Evolutionary conservation across 1,140 invertebrate genomes (phyloP).

Genomic region (Tenebrio molitor): DNA sequence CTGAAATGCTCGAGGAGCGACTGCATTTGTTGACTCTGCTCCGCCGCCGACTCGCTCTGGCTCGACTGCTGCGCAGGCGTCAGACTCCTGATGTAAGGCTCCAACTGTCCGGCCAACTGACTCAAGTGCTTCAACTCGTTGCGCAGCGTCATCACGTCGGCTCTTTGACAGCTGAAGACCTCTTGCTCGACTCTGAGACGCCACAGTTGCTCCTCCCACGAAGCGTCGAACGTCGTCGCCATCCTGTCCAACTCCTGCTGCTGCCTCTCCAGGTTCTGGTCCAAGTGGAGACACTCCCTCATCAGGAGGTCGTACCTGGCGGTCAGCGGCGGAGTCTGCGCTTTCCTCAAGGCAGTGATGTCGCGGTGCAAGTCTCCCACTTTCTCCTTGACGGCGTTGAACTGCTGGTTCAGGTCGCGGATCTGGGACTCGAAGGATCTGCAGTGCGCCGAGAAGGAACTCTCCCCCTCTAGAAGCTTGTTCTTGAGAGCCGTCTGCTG

Average conservation of each 20-base stretch:
- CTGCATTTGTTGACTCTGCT: slow-evolving; percentile 58
- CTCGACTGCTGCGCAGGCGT: slow-evolving; percentile 65
- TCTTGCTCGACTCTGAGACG: slow-evolving; percentile 79
- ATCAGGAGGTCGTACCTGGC: slow-evolving; percentile 73
- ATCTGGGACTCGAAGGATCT: slow-evolving; percentile 75
- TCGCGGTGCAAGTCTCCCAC: slow-evolving; percentile 76
- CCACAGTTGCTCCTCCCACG: slow-evolving; percentile 80
- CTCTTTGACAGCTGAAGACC: slow-evolving; percentile 72
- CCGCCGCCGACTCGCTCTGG: slow-evolving; percentile 64
- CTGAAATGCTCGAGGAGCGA: slow-evolving; percentile 72
- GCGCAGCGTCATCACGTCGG: slow-evolving; percentile 75
- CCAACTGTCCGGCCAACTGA: slow-evolving; percentile 74
- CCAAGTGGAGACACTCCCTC: slow-evolving; percentile 73
- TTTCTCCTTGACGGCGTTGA: slow-evolving; percentile 75
- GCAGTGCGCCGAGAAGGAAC: slow-evolving; percentile 77
- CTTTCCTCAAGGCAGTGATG: slow-evolving; percentile 69
- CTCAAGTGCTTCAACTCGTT: slow-evolving; percentile 78
- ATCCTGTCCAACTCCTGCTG: slow-evolving; percentile 76
- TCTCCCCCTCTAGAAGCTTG: slow-evolving; percentile 69
- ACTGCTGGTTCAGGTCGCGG: slow-evolving; percentile 73
- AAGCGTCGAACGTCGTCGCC: slow-evolving; percentile 73
- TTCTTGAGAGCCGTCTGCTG: slow-evolving; percentile 66
- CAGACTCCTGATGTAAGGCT: slow-evolving; percentile 75
- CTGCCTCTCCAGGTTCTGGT: slow-evolving; percentile 75
- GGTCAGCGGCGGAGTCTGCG: slow-evolving; percentile 72